A percentile compares a stretch with the other conserved stretches of the same genome.
phyloP scores from a whole-genome alignment of 1,140 invertebrate genomes.

The Dolichoris vasculosae region DNA sequence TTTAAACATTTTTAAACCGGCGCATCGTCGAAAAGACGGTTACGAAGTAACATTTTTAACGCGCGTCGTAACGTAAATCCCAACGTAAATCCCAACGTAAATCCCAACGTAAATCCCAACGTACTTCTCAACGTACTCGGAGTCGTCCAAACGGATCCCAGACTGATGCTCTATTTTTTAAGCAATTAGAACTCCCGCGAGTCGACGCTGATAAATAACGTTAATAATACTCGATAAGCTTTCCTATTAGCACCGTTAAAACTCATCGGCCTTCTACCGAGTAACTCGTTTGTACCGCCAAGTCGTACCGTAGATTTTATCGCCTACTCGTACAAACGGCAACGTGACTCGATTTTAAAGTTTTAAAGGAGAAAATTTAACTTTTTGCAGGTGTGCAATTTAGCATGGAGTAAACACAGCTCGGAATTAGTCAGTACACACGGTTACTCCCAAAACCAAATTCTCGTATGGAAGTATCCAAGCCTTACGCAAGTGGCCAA shows the following conservation, averaged over 20 bases:
- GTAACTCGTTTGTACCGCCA: neutral
- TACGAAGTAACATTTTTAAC: neutral
- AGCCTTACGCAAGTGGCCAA: slow-evolving; percentile 97
- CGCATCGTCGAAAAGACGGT: neutral
- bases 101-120: too few relatives aligned
- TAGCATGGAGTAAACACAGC: slow-evolving; percentile 99
- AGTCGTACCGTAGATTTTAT: neutral
- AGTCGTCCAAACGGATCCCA: too few relatives aligned
- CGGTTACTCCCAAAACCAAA: slow-evolving; percentile 99
- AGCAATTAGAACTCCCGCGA: too few relatives aligned
- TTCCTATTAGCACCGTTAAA: too few relatives aligned
- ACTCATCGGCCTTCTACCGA: too few relatives aligned
- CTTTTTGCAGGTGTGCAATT: slow-evolving; percentile 88
- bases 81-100: too few relatives aligned
- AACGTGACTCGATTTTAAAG: neutral
- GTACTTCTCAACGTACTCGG: too few relatives aligned
- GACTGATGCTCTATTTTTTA: too few relatives aligned
- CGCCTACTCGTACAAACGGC: neutral
- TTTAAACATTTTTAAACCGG: neutral
- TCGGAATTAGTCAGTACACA: slow-evolving; percentile 99
- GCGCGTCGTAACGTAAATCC: neutral
- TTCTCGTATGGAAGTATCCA: slow-evolving; percentile 99
- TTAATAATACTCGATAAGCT: too few relatives aligned
- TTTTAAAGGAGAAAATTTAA: too few relatives aligned
- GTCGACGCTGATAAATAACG: too few relatives aligned